Evolutionary conservation across 2,797 vertebrate species (phyloP).

Genomic region (Crotalus adamanteus): DNA sequence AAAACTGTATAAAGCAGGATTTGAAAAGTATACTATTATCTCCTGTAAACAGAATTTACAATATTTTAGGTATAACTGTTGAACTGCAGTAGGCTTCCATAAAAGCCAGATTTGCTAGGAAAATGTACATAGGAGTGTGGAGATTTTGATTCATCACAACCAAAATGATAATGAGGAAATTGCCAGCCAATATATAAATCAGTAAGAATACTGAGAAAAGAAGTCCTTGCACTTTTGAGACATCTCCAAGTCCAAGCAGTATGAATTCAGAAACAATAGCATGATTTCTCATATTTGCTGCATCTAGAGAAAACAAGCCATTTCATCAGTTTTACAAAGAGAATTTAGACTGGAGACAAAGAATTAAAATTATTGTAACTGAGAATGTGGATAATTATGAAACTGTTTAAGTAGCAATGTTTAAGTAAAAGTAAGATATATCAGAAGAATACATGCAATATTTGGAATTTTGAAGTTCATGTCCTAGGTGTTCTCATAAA

Average conservation of each 20-base stretch:
- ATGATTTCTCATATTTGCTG: slow-evolving; percentile 20
- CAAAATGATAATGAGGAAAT: slow-evolving; percentile 10
- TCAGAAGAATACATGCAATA: no score
- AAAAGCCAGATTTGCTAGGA: slow-evolving; percentile 24
- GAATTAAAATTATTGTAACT: no score
- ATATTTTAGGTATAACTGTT: slow-evolving; percentile 20
- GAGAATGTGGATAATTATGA: no score
- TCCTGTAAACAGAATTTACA: background rate
- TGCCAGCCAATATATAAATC: slow-evolving; percentile 20
- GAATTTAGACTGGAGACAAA: no score
- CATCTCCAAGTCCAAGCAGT: slow-evolving; percentile 7
- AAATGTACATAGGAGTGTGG: slow-evolving; percentile 42
- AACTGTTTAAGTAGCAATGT: no score
- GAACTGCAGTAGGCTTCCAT: slow-evolving; percentile 22
- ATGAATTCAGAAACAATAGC: background rate
- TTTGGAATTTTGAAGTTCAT: no score
- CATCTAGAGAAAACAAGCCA: background rate
- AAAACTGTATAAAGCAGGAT: background rate
- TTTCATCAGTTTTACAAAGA: background rate
- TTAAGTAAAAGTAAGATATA: no score
- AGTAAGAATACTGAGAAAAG: slow-evolving; percentile 15
- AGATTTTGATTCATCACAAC: background rate
- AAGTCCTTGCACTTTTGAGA: background rate
- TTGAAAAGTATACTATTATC: background rate
- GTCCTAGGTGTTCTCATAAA: no score